Conservation (phyloP, 2,888 invertebrate species). For the Phyllotreta striolata region DNA sequence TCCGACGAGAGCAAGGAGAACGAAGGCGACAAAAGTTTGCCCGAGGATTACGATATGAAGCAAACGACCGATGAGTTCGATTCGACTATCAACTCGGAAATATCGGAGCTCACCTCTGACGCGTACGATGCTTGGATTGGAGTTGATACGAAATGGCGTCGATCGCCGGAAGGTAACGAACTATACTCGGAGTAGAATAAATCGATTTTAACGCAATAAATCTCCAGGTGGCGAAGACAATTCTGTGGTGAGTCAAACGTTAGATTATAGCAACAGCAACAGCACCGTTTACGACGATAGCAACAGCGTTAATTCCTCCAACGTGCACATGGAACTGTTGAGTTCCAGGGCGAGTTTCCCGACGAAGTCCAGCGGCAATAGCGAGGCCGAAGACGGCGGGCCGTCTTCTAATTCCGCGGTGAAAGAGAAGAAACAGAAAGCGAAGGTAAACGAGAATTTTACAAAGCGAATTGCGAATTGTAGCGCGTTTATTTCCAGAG, state of each 20-base stretch:
- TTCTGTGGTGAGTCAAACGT: slow-evolving; percentile 59
- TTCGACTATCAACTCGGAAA: slow-evolving; percentile 61
- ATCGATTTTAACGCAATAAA: neutral
- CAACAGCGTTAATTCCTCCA: slow-evolving; percentile 65
- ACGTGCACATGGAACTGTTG: slow-evolving; percentile 64
- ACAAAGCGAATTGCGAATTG: neutral
- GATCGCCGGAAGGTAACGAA: slow-evolving; percentile 75
- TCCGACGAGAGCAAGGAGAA: slow-evolving; percentile 52
- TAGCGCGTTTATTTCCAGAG: slow-evolving; percentile 36
- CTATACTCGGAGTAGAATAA: neutral
- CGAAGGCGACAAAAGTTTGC: slow-evolving; percentile 50
- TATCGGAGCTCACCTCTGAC: slow-evolving; percentile 61
- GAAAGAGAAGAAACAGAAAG: slow-evolving; percentile 57
- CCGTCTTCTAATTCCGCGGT: slow-evolving; percentile 53
- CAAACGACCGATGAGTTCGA: slow-evolving; percentile 61
- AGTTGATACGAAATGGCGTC: slow-evolving; percentile 72
- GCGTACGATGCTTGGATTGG: slow-evolving; percentile 70
- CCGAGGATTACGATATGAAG: slow-evolving; percentile 60
- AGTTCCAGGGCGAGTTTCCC: slow-evolving; percentile 66
- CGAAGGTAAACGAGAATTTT: slow-evolving; percentile 57
- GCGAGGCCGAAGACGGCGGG: slow-evolving; percentile 60
- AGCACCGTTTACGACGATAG: slow-evolving; percentile 64
- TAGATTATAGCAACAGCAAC: slow-evolving; percentile 62
- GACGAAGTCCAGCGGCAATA: slow-evolving; percentile 64
- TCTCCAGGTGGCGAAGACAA: slow-evolving; percentile 61